phyloP scores from a whole-genome alignment of 1,140 invertebrate genomes.

The Lamellibrachia luymesi region DNA sequence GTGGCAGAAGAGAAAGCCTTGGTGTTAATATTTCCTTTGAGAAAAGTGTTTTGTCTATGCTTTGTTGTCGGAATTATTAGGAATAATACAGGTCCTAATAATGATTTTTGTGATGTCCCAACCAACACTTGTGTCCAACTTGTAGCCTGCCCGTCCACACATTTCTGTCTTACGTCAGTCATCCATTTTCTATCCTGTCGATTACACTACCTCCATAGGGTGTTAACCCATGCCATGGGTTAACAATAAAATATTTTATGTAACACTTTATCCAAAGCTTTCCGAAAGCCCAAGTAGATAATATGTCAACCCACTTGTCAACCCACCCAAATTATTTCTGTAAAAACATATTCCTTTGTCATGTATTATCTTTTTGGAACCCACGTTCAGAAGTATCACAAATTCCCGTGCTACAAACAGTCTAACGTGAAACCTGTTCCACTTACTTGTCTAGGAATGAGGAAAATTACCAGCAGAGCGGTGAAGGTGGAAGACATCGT shows the following conservation, averaged over 20 bases:
- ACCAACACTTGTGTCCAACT: no score
- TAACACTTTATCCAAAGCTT: neutral
- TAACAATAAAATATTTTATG: neutral
- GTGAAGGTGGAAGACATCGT: neutral
- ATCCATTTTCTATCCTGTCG: no score
- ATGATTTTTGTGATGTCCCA: no score
- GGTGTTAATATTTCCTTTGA: no score
- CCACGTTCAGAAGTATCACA: neutral
- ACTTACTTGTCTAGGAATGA: neutral
- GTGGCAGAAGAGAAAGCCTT: no score
- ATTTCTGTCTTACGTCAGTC: no score
- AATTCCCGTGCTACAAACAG: neutral
- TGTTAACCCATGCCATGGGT: neutral
- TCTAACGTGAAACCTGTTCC: neutral
- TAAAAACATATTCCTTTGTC: neutral
- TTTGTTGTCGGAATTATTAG: no score
- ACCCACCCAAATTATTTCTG: neutral
- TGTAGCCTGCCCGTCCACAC: no score
- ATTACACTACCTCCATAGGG: no score
- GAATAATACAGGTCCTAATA: no score
- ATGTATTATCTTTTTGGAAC: neutral
- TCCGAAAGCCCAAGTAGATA: neutral
- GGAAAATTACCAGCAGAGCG: neutral
- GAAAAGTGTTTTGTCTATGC: no score
- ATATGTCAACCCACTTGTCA: neutral